Conservation (phyloP, 2,888 invertebrate genomes). For the Anticlea derivata region DNA sequence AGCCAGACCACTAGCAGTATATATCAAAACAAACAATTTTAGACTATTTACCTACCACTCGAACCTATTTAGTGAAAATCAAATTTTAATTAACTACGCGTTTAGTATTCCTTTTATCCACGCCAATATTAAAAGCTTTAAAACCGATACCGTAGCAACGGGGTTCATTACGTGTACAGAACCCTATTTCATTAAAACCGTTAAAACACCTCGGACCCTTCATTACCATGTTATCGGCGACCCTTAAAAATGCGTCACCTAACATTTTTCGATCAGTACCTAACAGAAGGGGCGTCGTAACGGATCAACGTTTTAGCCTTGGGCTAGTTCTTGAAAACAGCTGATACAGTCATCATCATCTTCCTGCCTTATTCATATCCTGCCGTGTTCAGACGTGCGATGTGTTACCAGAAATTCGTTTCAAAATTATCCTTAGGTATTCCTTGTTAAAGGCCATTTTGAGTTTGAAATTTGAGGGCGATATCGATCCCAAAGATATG, state of each 20-base stretch:
- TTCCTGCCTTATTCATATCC: no score
- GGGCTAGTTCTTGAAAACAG: slow-evolving; percentile 42
- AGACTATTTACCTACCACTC: no score
- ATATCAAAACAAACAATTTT: neutral
- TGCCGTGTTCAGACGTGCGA: no score
- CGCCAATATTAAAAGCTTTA: slow-evolving; percentile 12
- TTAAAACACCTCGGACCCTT: slow-evolving; percentile 23
- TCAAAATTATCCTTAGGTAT: no score
- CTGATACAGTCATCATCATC: neutral
- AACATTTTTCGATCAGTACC: slow-evolving; percentile 46
- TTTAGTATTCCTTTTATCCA: slow-evolving; percentile 11
- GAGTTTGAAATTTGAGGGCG: no score
- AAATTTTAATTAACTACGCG: neutral
- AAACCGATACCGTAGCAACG: slow-evolving; percentile 1
- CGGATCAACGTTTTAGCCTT: slow-evolving; percentile 25
- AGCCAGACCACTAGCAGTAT: no score
- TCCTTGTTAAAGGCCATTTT: no score
- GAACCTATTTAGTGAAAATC: neutral
- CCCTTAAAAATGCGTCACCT: slow-evolving; percentile 33
- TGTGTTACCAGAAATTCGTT: no score
- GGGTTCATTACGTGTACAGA: slow-evolving; percentile 10
- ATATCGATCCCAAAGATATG: no score
- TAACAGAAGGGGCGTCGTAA: slow-evolving; percentile 17
- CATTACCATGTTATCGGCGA: slow-evolving; percentile 40
- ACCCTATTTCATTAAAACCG: slow-evolving; percentile 18